Evolutionary conservation across 2,888 invertebrate species (phyloP).

Genomic region (Ceriagrion tenellum): DNA sequence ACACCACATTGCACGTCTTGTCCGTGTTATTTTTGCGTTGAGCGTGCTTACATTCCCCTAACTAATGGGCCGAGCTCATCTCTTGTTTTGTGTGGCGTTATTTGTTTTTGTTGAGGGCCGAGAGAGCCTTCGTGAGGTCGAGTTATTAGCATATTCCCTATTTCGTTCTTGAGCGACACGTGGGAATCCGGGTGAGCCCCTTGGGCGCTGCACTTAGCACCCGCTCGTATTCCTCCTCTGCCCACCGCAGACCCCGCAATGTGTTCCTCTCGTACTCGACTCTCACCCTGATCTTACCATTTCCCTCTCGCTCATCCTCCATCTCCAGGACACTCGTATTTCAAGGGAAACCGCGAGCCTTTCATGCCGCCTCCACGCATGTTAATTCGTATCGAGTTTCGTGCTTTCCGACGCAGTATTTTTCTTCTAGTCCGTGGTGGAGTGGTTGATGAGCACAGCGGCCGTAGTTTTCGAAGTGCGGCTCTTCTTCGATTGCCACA

Average conservation of each 20-base stretch:
- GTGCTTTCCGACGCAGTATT: background rate
- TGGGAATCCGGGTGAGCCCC: background rate
- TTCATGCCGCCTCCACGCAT: background rate
- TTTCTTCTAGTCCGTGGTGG: background rate
- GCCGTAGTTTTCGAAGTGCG: background rate
- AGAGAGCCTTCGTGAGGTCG: background rate
- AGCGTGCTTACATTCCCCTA: background rate
- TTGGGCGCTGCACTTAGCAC: background rate
- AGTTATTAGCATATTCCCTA: conserved; percentile 60
- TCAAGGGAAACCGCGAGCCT: background rate
- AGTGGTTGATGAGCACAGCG: background rate
- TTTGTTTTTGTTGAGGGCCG: conserved; percentile 29
- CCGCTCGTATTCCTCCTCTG: background rate
- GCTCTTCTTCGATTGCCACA: background rate
- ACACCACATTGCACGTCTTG: background rate
- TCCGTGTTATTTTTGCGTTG: conserved; percentile 8
- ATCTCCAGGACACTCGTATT: background rate
- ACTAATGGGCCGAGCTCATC: background rate
- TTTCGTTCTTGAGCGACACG: conserved; percentile 32
- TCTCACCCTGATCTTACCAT: background rate
- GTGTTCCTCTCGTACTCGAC: background rate
- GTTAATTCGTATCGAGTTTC: background rate
- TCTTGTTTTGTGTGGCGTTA: background rate
- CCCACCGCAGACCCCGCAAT: background rate
- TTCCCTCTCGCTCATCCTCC: background rate